Conservation (phyloP, 2,888 invertebrate species). For the Brassicogethes aeneus region DNA sequence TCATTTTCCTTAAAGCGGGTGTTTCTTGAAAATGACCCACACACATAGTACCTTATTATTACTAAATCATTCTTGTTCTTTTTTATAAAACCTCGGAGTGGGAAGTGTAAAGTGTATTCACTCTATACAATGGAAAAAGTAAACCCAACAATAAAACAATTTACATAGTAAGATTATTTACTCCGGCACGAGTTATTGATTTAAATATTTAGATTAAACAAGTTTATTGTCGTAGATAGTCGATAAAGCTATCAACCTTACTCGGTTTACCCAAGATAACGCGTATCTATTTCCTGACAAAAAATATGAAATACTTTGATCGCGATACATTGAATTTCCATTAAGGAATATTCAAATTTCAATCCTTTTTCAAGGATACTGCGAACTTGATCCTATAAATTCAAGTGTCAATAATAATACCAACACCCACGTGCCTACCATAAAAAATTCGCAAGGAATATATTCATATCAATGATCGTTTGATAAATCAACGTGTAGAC, state of each 20-base stretch:
- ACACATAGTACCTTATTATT: too few relatives aligned
- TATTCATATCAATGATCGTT: too few relatives aligned
- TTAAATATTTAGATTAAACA: slow-evolving; percentile 7
- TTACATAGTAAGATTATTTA: neutral
- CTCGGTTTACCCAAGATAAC: neutral
- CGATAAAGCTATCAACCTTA: slow-evolving; percentile 9
- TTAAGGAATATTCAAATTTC: slow-evolving; percentile 19
- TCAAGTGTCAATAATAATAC: slow-evolving; percentile 13
- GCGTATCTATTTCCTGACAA: neutral
- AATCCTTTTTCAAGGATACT: slow-evolving; percentile 20
- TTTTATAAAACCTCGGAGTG: too few relatives aligned
- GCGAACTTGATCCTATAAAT: slow-evolving; percentile 19
- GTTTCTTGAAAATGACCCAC: too few relatives aligned
- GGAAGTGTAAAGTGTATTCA: too few relatives aligned
- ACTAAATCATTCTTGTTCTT: too few relatives aligned
- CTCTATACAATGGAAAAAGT: too few relatives aligned
- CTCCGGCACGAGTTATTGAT: neutral
- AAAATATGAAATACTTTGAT: slow-evolving; percentile 11
- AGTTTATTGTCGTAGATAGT: slow-evolving; percentile 6
- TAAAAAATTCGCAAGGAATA: too few relatives aligned
- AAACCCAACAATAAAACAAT: too few relatives aligned
- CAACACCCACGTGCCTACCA: slow-evolving; percentile 11
- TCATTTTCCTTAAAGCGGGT: too few relatives aligned
- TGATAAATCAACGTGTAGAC: too few relatives aligned
- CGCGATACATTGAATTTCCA: slow-evolving; percentile 19